Evolutionary conservation across 2,888 invertebrate genomes (phyloP).

Genomic region (Lymantria dispar): DNA sequence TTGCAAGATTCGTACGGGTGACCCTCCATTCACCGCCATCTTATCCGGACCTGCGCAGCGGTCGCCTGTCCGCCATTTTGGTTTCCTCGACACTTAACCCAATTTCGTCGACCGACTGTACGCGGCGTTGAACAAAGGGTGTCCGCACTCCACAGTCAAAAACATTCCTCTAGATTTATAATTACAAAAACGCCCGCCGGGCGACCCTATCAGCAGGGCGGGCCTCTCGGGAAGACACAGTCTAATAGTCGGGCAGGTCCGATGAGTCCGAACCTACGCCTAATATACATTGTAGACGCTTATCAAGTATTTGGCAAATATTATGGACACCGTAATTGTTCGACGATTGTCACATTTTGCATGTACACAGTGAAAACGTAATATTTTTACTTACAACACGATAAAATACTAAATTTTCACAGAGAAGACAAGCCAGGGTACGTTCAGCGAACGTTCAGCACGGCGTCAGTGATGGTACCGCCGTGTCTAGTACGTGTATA

Average conservation of each 20-base stretch:
- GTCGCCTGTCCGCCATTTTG: slow-evolving; percentile 66
- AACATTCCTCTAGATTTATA: slow-evolving; percentile 50
- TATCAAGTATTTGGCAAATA: slow-evolving; percentile 35
- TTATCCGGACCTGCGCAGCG: slow-evolving; percentile 65
- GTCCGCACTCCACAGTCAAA: slow-evolving; percentile 59
- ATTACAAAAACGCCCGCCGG: slow-evolving; percentile 56
- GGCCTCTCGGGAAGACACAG: slow-evolving; percentile 53
- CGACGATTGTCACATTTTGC: slow-evolving; percentile 22
- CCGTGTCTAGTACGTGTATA: slow-evolving; percentile 23
- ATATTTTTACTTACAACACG: slow-evolving; percentile 33
- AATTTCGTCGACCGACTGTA: slow-evolving; percentile 45
- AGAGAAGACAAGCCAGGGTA: slow-evolving; percentile 28
- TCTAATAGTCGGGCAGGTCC: slow-evolving; percentile 40
- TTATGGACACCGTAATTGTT: slow-evolving; percentile 32
- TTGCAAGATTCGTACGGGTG: slow-evolving; percentile 54
- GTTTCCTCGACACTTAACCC: slow-evolving; percentile 73
- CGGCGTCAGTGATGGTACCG: slow-evolving; percentile 14
- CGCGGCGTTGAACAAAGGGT: slow-evolving; percentile 63
- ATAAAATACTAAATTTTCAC: slow-evolving; percentile 36
- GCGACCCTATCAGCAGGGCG: slow-evolving; percentile 24
- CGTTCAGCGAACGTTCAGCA: slow-evolving; percentile 16
- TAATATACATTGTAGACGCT: slow-evolving; percentile 26
- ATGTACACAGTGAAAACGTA: slow-evolving; percentile 32
- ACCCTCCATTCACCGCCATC: slow-evolving; percentile 52
- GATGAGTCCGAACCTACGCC: slow-evolving; percentile 20